These are phyloP conservation scores for Labeo catla DNA, from an alignment of 2,113 vertebrate genomes.

Conservation along the genomic window DNA sequence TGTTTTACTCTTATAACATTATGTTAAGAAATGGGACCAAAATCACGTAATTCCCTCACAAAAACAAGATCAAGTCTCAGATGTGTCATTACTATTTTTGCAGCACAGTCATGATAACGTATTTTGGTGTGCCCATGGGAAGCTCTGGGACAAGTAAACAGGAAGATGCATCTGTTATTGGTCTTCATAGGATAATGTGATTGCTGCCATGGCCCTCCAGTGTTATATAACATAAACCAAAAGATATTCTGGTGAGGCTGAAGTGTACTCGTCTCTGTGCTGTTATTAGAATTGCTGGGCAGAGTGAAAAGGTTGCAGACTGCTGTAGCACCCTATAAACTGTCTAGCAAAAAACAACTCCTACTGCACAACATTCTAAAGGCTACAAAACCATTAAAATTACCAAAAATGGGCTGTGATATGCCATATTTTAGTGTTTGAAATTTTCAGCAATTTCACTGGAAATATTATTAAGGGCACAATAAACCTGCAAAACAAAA, in stretches of 20 bases:
- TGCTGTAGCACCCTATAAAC: neutral
- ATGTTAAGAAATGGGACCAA: neutral
- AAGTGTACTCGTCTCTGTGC: neutral
- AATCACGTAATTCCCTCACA: neutral
- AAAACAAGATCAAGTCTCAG: neutral
- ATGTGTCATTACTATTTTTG: neutral
- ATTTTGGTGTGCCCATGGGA: neutral
- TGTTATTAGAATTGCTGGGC: conserved; percentile 25
- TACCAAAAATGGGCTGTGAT: neutral
- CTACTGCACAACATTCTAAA: neutral
- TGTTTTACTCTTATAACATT: neutral
- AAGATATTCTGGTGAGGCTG: neutral
- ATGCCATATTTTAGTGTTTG: neutral
- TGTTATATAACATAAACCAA: conserved; percentile 40
- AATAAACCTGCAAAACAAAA: too few relatives aligned
- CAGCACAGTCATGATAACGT: neutral
- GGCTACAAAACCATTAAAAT: neutral
- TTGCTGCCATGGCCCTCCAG: neutral
- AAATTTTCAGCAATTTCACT: too few relatives aligned
- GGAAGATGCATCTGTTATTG: conserved; percentile 27
- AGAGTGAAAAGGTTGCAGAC: neutral
- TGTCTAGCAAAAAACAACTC: neutral
- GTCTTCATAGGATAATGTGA: conserved; percentile 17
- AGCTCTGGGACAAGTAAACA: neutral
- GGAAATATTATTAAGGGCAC: too few relatives aligned